phyloP scores from a whole-genome alignment of 2,797 vertebrate species.

The Clarias platycephalus region DNA sequence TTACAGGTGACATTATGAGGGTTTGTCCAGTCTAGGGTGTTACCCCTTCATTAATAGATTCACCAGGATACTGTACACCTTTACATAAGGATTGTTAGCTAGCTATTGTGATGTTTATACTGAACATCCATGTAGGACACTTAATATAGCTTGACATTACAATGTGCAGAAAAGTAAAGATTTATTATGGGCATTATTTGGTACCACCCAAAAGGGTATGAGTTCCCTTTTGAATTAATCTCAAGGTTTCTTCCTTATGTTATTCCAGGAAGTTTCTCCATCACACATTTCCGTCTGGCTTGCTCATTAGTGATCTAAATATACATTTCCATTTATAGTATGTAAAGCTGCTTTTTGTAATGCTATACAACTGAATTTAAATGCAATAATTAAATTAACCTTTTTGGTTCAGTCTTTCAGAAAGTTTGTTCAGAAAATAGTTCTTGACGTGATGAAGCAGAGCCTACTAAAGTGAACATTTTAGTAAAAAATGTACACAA shows the following conservation, averaged over 20 bases:
- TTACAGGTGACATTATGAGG: too few species aligned
- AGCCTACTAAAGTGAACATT: background rate
- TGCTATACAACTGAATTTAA: background rate
- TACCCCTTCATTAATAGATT: background rate
- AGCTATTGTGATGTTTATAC: background rate
- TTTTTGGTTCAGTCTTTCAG: background rate
- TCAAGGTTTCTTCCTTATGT: too few species aligned
- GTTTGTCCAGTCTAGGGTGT: too few species aligned
- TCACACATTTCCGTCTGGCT: too few species aligned
- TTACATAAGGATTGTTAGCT: background rate
- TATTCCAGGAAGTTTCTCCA: too few species aligned
- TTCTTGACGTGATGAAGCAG: background rate
- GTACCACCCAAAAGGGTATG: background rate
- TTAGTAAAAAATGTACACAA: background rate
- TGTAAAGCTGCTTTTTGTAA: too few species aligned
- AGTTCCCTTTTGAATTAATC: too few species aligned
- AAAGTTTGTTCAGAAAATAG: background rate
- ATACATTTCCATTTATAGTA: too few species aligned
- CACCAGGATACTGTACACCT: background rate
- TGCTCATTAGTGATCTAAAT: too few species aligned
- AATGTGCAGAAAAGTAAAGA: background rate
- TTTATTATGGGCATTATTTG: background rate
- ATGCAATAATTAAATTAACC: background rate
- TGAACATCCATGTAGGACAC: background rate
- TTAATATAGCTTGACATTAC: background rate